phyloP scores from a whole-genome alignment of 1,140 invertebrate genomes.

The Caerostris darwini region DNA sequence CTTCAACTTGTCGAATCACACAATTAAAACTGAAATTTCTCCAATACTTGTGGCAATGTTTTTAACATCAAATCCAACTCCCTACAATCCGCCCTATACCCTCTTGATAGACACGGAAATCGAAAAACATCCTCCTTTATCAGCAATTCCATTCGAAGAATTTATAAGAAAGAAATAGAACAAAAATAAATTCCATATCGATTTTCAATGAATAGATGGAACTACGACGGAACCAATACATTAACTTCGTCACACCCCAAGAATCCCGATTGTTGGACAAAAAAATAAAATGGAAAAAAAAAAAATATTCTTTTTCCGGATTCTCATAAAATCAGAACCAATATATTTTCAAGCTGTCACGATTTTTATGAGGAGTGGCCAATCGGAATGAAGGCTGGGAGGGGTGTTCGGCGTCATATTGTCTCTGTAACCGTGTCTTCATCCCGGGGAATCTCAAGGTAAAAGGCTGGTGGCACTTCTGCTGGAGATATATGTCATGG shows the following conservation, averaged over 20 bases:
- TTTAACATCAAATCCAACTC: background rate
- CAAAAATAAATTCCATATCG: background rate
- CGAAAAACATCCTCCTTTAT: background rate
- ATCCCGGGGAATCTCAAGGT: background rate
- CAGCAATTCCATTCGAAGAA: background rate
- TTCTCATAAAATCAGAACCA: background rate
- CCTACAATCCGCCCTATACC: background rate
- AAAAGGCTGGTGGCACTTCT: background rate
- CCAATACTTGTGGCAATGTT: background rate
- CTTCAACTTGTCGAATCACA: too few species aligned
- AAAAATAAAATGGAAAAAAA: background rate
- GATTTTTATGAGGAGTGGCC: background rate
- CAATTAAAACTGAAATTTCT: background rate
- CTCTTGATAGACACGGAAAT: background rate
- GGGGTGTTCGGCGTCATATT: background rate
- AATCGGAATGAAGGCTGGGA: background rate
- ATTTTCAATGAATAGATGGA: slow-evolving; percentile 1
- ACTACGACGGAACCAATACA: background rate
- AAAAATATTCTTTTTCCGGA: too few species aligned
- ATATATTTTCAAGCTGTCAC: slow-evolving; percentile 7
- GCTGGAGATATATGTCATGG: background rate
- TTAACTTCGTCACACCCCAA: slow-evolving; percentile 1
- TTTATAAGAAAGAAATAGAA: background rate
- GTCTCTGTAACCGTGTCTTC: background rate
- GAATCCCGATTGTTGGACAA: background rate